Evolutionary conservation across 1,140 invertebrate genomes (phyloP), one percentile per base, ranked within the genome.

Genomic region (Ceratosolen solmsi): DNA sequence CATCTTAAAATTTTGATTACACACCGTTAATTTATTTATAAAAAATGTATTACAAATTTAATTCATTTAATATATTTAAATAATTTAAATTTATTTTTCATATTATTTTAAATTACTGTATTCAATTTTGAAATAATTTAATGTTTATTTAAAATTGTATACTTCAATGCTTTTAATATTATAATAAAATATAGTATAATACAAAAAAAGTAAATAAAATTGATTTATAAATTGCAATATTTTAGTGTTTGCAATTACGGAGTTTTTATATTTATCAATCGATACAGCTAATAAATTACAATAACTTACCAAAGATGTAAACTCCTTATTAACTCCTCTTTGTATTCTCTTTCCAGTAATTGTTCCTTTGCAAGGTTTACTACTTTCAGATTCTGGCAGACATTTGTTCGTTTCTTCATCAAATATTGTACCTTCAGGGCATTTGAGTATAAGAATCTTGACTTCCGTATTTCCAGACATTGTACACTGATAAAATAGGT

Each of bases 401-500:
- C 96, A 97, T 85, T 96, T 94, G 74, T 94, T 93, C 82, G 94
- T 93, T 74, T 92, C 89, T 84, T 96, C 95, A 84, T 96, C 95
- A 85, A 94, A 97, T 65, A 96, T 93, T 0, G 95, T 96, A 79
- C 94, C 94, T 83, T 95, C 94, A 9, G 95, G 95, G 89, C 96
- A 97, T 71, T 93, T 94, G 70, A 97, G 93, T 4, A 94, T 92
- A 1, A 95, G 92, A 77, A 96, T 92, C 86, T 95, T 96, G 9
- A 95, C 90, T 83, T 96, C 94, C 86, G 94, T 94, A 51, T 90
- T 94, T 30, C 94, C 91, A 0, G 92, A 89, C 80, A 92, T 93
- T 22, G 94, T 95, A 87, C 96, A 97, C 88, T 97, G 96, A 86
- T 97, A 97, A 90, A 97, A 96, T 60, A 96, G 88, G 87, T 96